A percentile compares a stretch with the other conserved stretches of the same genome.
Conservation (phyloP, 2,888 invertebrate genomes). For the Stegana nigrithorax region DNA sequence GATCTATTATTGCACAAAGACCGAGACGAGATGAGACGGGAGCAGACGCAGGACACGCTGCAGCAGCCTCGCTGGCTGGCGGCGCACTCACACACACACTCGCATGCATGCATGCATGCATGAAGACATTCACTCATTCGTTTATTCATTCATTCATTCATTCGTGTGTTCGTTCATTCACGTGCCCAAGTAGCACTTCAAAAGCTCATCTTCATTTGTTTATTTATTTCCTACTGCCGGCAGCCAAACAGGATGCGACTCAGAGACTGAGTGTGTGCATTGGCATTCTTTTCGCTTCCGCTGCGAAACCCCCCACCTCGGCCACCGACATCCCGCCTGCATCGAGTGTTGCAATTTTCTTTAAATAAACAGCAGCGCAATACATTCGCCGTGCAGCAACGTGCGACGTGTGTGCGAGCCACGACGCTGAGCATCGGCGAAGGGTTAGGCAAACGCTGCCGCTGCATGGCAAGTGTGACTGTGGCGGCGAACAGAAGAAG, state of each 20-base stretch:
- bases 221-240: conserved; percentile 57
- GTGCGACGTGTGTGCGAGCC: too few relatives aligned
- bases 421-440: too few relatives aligned
- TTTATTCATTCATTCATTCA: conserved; percentile 6
- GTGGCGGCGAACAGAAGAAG: neutral
- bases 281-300: conserved; percentile 8
- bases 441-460: too few relatives aligned
- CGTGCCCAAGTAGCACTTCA: conserved; percentile 44
- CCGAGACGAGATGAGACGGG: neutral
- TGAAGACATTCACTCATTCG: too few relatives aligned
- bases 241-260: conserved; percentile 18
- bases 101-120: neutral
- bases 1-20: conserved; percentile 28
- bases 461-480: too few relatives aligned
- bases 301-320: too few relatives aligned
- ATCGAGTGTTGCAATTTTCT: conserved; percentile 63
- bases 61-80: neutral
- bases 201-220: conserved; percentile 61
- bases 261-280: conserved; percentile 10
- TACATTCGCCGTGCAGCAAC: conserved; percentile 34
- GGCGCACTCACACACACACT: neutral
- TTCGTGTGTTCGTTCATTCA: too few relatives aligned
- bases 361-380: conserved; percentile 59
- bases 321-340: conserved; percentile 17
- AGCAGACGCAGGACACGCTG: neutral